Base-by-base conservation (phyloP, 2,888 invertebrate species). In the Pachliopta kotzebuea region DNA sequence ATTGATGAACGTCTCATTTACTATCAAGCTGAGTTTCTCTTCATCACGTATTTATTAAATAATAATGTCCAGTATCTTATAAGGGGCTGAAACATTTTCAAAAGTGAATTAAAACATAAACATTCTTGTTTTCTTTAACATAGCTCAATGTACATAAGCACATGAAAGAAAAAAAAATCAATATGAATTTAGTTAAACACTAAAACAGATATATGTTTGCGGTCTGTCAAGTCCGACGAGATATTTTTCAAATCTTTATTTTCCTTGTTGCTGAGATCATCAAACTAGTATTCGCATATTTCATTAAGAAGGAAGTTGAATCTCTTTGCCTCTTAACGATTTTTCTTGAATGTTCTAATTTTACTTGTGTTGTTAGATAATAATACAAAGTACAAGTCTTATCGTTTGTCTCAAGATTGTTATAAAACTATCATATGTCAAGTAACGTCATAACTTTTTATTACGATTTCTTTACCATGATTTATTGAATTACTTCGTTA, bases 101-200 rank as follows among this genome's bases (percentile, higher is more conserved):
- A 26, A 26, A 4, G 26, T 26, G 6, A 26, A 26, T 6, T 26
- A 26, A 26, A 26, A 26, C 3, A 26, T 3, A 26, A 26, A 11
- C 4, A 8, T 11, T 11, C 14, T 37, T 17, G 37, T 37, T 11
- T 11, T 37, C 11, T 14, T 2, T 17, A 37, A 37, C 37, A 37
- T 37, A 14, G 4, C 14, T 26, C 37, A 37, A 2, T 14, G 4
- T 7, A n/a, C 18, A 4, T 7, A 52, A 21, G 21, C 14, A 21
- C n/a, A 23, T 52, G 50, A n/a, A 23, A n/a, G 4, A 52, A 11
- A 0, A 9, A 3, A n/a, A 7, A 21, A 55, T 42, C n/a, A 68
- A 69, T 60, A 64, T 31, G 52, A 52, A 62, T 56, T 23, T 18
- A 17, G 21, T 60, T 45, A 20, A 23, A 49, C 56, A 62, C 52